Base-by-base conservation (phyloP, 53 echinoderm and acorn worm genomes). In the Antedon mediterranea region DNA sequence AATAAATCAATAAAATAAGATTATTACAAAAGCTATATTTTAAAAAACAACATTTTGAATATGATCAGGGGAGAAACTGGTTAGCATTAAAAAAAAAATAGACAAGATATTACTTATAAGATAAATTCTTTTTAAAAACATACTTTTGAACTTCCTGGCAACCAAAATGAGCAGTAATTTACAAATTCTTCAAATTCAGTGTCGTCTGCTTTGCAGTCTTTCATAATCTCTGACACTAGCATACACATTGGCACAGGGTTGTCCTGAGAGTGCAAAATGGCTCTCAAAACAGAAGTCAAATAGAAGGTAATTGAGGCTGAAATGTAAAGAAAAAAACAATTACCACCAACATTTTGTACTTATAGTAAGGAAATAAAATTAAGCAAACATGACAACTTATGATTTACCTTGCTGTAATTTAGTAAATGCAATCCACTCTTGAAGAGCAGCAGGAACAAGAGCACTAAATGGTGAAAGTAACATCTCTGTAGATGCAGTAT, bases 381-480 rank as follows among this genome's bases (percentile, higher is more conserved):
- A n/a, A n/a, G n/a, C n/a, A 37, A 6, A 37, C 37, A 37, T 37
- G 11, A 4, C 4, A 37, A 37, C 37, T 57, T 57, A 57, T 11
- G 2, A 32, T 33, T 33, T 76, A 33, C 33, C 76, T 41, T 76
- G 76, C n/a, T 33, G 31, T 28, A 33, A 33, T 33, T 0, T 6
- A 32, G 5, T n/a, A 76, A 32, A 26, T 34, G 76, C 73, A 34
- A 43, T 73, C 31, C 89, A 89, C 32, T 85, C 83, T 43, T 91
- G 87, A 18, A 94, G 76, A 4, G 87, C 85, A 76, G 89, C 91
- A 0, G 94, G 94, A 32, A 94, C 33, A 3, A 94, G 81, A 2
- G 94, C 89, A 85, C 94, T 94, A 29, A 91, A 94, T 41, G 87
- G 87, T 57, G 57, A 57, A 2, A 57, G 57, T 57, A 57, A 23